Conservation (phyloP, 2,888 invertebrate genomes). For the Cephonodes hylas region DNA sequence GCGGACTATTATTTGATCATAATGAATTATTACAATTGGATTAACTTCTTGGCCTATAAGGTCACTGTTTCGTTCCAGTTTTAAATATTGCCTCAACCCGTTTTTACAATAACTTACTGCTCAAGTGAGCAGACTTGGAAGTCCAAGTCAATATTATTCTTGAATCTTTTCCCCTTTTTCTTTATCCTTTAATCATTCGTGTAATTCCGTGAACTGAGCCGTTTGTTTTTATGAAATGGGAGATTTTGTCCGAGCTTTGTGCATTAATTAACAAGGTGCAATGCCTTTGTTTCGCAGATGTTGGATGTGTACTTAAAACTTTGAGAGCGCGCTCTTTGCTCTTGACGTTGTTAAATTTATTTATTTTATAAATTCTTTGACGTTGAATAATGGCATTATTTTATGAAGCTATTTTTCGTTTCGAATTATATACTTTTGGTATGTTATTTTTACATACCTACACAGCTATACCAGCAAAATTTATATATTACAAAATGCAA, state of each 20-base stretch:
- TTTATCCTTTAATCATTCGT: neutral
- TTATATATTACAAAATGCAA: too few species aligned
- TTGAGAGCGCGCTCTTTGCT: neutral
- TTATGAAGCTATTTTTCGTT: too few species aligned
- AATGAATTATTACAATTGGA: too few species aligned
- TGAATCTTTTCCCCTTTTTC: neutral
- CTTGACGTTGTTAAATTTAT: neutral
- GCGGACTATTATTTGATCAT: too few species aligned
- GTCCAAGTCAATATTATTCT: neutral
- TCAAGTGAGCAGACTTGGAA: neutral
- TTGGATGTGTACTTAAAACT: neutral
- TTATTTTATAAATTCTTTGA: neutral
- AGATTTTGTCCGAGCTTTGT: neutral
- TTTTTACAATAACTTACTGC: too few species aligned
- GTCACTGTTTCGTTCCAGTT: too few species aligned
- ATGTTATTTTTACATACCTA: too few species aligned
- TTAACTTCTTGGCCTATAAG: too few species aligned
- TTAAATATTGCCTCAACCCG: too few species aligned
- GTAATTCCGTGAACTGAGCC: neutral
- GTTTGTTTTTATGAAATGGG: neutral
- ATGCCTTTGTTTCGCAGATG: neutral
- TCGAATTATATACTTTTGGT: too few species aligned
- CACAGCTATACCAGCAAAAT: too few species aligned
- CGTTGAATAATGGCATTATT: neutral
- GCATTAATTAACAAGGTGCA: slow-evolving; percentile 1